phyloP scores from a whole-genome alignment of 2,888 invertebrate species.

The Tipula lateralis region DNA sequence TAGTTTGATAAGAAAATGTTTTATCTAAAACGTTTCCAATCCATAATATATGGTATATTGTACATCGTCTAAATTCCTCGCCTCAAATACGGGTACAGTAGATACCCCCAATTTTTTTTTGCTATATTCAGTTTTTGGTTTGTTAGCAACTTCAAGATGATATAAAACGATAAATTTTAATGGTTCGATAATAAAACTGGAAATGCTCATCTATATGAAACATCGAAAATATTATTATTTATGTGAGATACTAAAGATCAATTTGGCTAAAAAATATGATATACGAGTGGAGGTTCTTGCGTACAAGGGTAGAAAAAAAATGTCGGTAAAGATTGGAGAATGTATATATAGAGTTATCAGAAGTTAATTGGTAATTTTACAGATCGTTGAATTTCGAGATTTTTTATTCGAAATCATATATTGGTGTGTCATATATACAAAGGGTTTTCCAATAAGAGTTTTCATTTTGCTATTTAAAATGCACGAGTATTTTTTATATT shows the following conservation, averaged over 20 bases:
- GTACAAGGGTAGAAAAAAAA: background rate
- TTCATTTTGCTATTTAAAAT: no score
- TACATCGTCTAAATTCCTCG: background rate
- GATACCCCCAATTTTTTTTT: no score
- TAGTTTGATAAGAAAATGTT: background rate
- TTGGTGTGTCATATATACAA: background rate
- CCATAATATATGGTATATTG: no score
- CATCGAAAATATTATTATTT: background rate
- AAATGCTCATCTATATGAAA: background rate
- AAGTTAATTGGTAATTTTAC: constrained; percentile 24
- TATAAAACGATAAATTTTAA: constrained; percentile 6
- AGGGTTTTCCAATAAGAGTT: background rate
- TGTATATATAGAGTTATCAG: constrained; percentile 11
- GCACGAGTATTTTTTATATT: no score
- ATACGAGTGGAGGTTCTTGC: background rate
- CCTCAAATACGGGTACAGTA: background rate
- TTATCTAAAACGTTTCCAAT: background rate
- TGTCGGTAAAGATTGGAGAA: background rate
- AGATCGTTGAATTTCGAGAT: background rate
- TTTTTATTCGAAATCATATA: background rate
- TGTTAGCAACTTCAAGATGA: background rate
- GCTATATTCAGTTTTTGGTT: no score
- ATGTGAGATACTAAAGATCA: constrained; percentile 7
- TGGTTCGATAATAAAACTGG: background rate
- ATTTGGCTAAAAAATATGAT: background rate